Evolutionary conservation across 2,888 invertebrate species (phyloP), one percentile per base, ranked within the genome.

Genomic region (Lycaena phlaeas): DNA sequence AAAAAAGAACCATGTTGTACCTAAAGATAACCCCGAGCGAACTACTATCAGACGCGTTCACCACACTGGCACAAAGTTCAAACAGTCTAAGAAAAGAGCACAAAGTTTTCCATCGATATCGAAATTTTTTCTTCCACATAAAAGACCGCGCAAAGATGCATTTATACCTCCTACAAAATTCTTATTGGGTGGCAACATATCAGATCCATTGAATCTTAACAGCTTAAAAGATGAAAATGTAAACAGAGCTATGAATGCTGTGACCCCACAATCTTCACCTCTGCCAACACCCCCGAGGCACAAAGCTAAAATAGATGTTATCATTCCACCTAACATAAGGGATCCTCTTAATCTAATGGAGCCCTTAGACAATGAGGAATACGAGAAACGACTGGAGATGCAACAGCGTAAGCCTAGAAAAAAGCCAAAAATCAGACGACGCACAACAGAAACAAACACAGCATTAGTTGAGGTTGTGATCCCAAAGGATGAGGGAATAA

Each of bases 91-190:
- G 22, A 92, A 92, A 67, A 86, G 92, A 34, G 85, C 89, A 28
- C 90, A 90, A 62, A 89, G 88, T 59, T 90, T 90, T 55, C 87
- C 88, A 15, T 85, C 87, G 14, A 85, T 88, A 53, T 90, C 90
- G 2, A 93, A 94, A 64, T 91, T 91, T 68, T 90, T 90, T 64
- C 85, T 91, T 36, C 90, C 91, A 0, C 88, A 90, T 55, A 92
- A 92, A 58, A 87, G 92, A 42, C 87, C 91, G 38, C 89, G 92
- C 50, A 92, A 92, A 57, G 89, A 91, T 51, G 88, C 88, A 41
- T 89, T 92, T 51, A 93, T 95, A 57, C 91, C 95, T 38, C 97
- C 97, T 0, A 95, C 95, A 1, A 96, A 96, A 71, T 97, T 98
- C 75, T 79, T 96, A 3, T 87, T 97, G 1, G 98, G 97, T 30